A percentile compares a stretch with the other conserved stretches of the same genome.
Evolutionary conservation across 2,888 invertebrate genomes (phyloP).

Genomic region (Melitaea athalia): DNA sequence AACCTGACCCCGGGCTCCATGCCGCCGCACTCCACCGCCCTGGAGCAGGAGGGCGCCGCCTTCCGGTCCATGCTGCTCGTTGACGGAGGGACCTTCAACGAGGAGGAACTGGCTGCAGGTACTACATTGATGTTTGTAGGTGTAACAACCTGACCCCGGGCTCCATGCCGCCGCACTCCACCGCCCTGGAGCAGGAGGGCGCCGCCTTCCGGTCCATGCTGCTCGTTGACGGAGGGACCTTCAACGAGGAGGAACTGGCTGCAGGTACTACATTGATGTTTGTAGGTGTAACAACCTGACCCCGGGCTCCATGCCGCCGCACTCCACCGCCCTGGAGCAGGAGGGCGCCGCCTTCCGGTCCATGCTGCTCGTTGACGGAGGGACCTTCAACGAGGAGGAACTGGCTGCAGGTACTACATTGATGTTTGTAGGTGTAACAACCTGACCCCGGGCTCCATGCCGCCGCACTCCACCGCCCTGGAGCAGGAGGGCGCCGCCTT

Average conservation of each 20-base stretch:
- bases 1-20: conserved; percentile 91
- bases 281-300: too few species aligned
- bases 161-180: conserved; percentile 98
- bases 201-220: conserved; percentile 97
- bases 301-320: conserved; percentile 93
- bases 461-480: conserved; percentile 95
- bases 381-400: conserved; percentile 88
- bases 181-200: conserved; percentile 92
- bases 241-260: conserved; percentile 88
- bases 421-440: conserved; percentile 45
- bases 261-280: too few species aligned
- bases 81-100: conserved; percentile 89
- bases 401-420: conserved; percentile 83
- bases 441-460: conserved; percentile 86
- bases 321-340: conserved; percentile 92
- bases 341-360: conserved; percentile 98
- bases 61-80: conserved; percentile 97
- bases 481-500: conserved; percentile 97
- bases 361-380: conserved; percentile 92
- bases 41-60: conserved; percentile 95
- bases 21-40: conserved; percentile 96
- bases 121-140: too few species aligned
- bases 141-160: conserved; percentile 87
- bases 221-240: conserved; percentile 90
- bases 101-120: conserved; percentile 86